A percentile compares a stretch with the other conserved stretches of the same genome.
These are phyloP conservation scores for Diorhabda sublineata DNA, from an alignment of 1,140 invertebrate species.

Conservation along the genomic window DNA sequence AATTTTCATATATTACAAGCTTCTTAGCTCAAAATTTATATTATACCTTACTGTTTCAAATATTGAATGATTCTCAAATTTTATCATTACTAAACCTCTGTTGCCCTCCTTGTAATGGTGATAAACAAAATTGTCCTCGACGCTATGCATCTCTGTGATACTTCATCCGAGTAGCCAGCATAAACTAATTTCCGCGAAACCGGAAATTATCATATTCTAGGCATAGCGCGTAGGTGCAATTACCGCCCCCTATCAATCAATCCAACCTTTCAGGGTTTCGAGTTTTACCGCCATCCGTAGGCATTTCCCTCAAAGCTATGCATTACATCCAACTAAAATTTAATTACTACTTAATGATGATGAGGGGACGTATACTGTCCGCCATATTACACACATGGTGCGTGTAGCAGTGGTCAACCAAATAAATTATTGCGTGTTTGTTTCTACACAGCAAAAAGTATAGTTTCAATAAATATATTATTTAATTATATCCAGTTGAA, in stretches of 20 bases:
- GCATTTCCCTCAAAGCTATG: background rate
- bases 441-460: background rate
- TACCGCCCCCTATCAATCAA: background rate
- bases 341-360: slow-evolving; percentile 3
- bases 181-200: background rate
- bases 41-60: too few species aligned
- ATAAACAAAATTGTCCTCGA: too few species aligned
- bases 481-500: too few species aligned
- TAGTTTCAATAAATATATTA: too few species aligned
- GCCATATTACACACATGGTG: background rate
- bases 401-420: background rate
- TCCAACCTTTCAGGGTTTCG: slow-evolving; percentile 1
- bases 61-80: too few species aligned
- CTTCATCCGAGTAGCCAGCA: background rate
- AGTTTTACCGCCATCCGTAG: background rate
- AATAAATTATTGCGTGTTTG: background rate
- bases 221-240: background rate
- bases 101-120: too few species aligned
- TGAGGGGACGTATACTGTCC: background rate
- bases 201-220: background rate
- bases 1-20: too few species aligned
- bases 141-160: background rate
- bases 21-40: too few species aligned
- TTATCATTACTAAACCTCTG: too few species aligned
- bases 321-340: slow-evolving; percentile 3